Conservation (phyloP, 2,888 invertebrate species). For the Sipha maydis region DNA sequence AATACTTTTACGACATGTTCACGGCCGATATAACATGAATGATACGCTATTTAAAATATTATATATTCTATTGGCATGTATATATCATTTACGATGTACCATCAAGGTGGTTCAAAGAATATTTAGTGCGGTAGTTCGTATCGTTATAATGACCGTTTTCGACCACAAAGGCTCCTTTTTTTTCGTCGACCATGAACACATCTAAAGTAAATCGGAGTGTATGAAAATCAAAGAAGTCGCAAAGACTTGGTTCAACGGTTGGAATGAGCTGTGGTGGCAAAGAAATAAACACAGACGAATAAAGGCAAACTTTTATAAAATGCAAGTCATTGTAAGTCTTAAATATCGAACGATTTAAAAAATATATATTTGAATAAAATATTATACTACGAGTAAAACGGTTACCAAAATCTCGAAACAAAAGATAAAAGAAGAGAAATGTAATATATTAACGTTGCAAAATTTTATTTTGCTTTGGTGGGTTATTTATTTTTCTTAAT, state of each 20-base stretch:
- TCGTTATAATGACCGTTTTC: neutral
- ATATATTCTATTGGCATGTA: too few relatives aligned
- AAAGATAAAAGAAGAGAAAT: neutral
- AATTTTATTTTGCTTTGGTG: neutral
- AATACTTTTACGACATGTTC: neutral
- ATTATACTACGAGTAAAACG: neutral
- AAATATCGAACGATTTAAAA: conserved; percentile 30
- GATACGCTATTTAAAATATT: too few relatives aligned
- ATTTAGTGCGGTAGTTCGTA: neutral
- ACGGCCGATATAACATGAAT: too few relatives aligned
- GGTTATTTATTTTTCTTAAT: neutral
- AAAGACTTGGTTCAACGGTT: neutral
- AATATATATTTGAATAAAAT: neutral
- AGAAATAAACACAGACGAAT: neutral
- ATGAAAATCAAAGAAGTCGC: neutral
- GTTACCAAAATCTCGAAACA: conserved; percentile 14
- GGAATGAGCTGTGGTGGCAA: neutral
- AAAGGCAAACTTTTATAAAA: neutral
- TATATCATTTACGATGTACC: neutral
- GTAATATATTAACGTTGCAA: neutral
- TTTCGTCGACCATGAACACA: neutral
- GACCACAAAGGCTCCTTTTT: neutral
- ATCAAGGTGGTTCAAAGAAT: neutral
- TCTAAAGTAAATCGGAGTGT: neutral
- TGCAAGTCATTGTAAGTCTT: neutral